Evolutionary conservation across 2,797 vertebrate species (phyloP).

Genomic region (Philypnodon macrostomus): DNA sequence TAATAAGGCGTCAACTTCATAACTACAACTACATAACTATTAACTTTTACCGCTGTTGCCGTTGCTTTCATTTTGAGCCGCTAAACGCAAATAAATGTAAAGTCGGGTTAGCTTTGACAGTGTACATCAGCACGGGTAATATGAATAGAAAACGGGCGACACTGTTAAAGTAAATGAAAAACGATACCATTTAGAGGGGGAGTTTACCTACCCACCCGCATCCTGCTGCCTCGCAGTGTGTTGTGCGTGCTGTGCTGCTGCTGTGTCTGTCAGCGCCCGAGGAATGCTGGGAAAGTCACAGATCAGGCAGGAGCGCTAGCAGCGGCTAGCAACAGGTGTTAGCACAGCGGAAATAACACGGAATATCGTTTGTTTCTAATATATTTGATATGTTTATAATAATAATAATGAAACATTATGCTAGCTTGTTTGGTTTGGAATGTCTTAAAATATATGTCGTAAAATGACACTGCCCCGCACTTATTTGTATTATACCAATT

Average conservation of each 20-base stretch:
- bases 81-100: neutral
- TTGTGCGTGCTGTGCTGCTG: conserved; percentile 4
- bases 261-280: conserved; percentile 19
- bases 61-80: neutral
- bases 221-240: conserved; percentile 34
- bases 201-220: conserved; percentile 43
- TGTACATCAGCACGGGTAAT: too few relatives aligned
- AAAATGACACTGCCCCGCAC: too few relatives aligned
- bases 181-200: neutral
- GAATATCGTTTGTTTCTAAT: too few relatives aligned
- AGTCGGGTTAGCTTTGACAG: neutral
- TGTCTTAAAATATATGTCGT: too few relatives aligned
- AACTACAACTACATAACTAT: too few relatives aligned
- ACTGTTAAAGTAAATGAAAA: neutral
- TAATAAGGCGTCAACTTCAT: conserved; percentile 3
- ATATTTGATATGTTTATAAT: too few relatives aligned
- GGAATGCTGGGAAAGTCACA: conserved; percentile 48
- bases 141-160: rapidly evolving
- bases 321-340: conserved; percentile 14
- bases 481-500: too few relatives aligned
- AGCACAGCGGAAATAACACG: too few relatives aligned
- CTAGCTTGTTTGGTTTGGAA: too few relatives aligned
- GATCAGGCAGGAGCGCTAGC: neutral
- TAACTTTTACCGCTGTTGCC: neutral
- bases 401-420: too few relatives aligned